Evolutionary conservation across 2,888 invertebrate species (phyloP).

Genomic region (Diaprepes abbreviatus): DNA sequence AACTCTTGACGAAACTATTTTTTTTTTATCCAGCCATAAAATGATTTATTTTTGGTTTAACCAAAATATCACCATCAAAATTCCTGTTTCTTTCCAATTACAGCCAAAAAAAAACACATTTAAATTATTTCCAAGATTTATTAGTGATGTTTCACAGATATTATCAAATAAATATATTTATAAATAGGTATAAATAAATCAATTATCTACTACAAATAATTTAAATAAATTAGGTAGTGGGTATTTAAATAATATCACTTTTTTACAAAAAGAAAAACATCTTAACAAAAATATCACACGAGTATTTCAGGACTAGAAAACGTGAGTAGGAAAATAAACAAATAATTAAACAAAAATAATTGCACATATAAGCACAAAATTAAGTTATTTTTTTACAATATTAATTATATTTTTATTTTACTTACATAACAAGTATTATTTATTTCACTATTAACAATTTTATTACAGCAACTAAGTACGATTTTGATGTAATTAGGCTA

Average conservation of each 20-base stretch:
- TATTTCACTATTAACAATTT: conserved; percentile 31
- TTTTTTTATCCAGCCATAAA: too few relatives aligned
- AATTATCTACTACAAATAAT: conserved; percentile 20
- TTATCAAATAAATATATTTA: conserved; percentile 21
- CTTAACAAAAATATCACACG: conserved; percentile 31
- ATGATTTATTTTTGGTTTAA: too few relatives aligned
- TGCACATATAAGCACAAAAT: conserved; percentile 26
- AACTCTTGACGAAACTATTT: too few relatives aligned
- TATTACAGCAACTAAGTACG: conserved; percentile 21
- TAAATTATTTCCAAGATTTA: conserved; percentile 11
- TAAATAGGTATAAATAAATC: conserved; percentile 18
- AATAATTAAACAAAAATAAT: conserved; percentile 14
- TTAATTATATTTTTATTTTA: conserved; percentile 12
- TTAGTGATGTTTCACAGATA: conserved; percentile 17
- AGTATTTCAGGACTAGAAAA: conserved; percentile 37
- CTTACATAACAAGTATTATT: conserved; percentile 32
- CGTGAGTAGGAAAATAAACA: background rate
- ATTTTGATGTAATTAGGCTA: conserved; percentile 17
- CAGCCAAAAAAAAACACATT: background rate
- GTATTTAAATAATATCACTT: conserved; percentile 14
- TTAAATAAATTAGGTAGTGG: conserved; percentile 19
- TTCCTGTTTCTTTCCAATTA: too few relatives aligned
- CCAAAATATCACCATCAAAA: too few relatives aligned
- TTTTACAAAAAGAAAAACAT: conserved; percentile 12
- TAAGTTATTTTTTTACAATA: conserved; percentile 24